Base-by-base conservation (phyloP, 2,888 invertebrate species). In the Temnothorax ravouxi region DNA sequence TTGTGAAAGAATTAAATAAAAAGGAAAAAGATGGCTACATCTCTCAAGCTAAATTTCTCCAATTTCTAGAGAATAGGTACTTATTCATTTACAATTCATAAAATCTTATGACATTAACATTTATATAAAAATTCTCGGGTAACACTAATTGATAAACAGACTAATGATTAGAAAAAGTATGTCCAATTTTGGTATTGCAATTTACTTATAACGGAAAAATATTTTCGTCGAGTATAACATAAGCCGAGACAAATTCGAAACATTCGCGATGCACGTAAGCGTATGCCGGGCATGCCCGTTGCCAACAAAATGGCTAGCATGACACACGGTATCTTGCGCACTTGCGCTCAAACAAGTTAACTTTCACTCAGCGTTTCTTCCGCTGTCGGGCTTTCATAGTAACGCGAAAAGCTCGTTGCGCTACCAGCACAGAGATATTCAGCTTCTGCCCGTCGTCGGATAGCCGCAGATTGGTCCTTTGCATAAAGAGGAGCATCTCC, bases 401-500 rank as follows among this genome's bases (percentile, higher is more conserved):
- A 50, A 72, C 80, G 72, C 62, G 61, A 67, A 87, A 86, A 84
- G 81, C 71, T 75, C 62, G 83, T 13, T 47, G 25, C 59, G 9
- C 64, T 41, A 62, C 71, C 61, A 56, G 29, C 59, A 21, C 21
- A 54, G 50, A 79, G 52, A 88, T 61, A 41, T 83, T 84, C 82
- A 79, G 75, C 67, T 76, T 71, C 71, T 69, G 84, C 38, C 64
- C 80, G 56, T 74, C 67, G 64, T 54, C 29, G 71, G 61, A 62
- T 77, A 56, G 71, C 9, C 82, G 52, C 50, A 81, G 83, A 89
- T 89, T 84, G 88, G 83, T 81, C 82, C 88, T 88, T 84, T 87
- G 76, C 88, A 87, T 81, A 89, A 90, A 88, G 84, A 85, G 87
- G 79, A 89, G 88, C 90, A 88, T 91, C 91, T 89, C 91, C 87